Evolutionary conservation across 2,888 invertebrate species (phyloP).

Genomic region (Limnephilus auricula): DNA sequence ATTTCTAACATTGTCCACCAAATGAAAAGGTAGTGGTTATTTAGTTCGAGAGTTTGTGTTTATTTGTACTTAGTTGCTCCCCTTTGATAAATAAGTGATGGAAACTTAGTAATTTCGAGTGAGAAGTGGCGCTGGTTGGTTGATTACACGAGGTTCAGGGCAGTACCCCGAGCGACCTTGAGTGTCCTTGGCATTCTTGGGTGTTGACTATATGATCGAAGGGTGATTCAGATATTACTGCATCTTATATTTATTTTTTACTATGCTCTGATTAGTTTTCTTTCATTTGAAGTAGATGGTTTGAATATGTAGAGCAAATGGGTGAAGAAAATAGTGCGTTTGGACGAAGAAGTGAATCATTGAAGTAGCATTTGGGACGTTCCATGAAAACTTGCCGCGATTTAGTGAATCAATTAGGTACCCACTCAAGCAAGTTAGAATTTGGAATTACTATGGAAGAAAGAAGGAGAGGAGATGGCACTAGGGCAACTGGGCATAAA

Average conservation of each 20-base stretch:
- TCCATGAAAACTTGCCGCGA: too few species aligned
- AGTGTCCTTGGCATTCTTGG: slow-evolving; percentile 45
- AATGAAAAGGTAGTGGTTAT: neutral
- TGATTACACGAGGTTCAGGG: slow-evolving; percentile 38
- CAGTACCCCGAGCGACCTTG: slow-evolving; percentile 45
- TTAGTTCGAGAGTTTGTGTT: neutral
- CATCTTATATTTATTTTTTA: neutral
- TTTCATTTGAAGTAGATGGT: neutral
- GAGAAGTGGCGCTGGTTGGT: neutral
- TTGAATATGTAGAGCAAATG: neutral
- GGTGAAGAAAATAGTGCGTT: neutral
- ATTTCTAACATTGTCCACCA: neutral
- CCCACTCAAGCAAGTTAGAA: too few species aligned
- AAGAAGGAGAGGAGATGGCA: too few species aligned
- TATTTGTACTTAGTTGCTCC: neutral
- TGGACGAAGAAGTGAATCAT: too few species aligned
- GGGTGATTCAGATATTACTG: slow-evolving; percentile 24
- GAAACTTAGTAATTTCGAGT: neutral
- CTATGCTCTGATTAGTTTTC: neutral
- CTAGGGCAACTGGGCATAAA: too few species aligned
- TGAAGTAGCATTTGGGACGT: too few species aligned
- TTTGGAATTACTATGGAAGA: too few species aligned
- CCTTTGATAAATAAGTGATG: neutral
- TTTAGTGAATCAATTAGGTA: too few species aligned
- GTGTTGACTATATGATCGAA: slow-evolving; percentile 19